Percentiles rank a stretch among this genome's conserved stretches.
Evolutionary conservation across 2,888 invertebrate species (phyloP).

Genomic region (Volucella inflata): DNA sequence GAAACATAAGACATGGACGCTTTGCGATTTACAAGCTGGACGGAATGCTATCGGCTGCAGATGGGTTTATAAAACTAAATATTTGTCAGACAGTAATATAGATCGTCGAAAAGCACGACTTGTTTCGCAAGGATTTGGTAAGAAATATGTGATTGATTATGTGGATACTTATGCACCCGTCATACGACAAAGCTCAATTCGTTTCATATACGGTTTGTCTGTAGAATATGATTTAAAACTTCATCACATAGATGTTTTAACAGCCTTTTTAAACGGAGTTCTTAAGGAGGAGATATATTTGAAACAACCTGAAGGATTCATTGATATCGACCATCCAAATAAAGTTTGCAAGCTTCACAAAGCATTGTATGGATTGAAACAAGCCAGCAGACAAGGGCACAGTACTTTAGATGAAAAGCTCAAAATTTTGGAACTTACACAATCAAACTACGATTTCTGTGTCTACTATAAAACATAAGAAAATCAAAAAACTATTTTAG

Average conservation of each 20-base stretch:
- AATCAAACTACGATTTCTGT: conserved; percentile 24
- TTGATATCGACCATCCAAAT: neutral
- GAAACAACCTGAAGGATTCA: conserved; percentile 40
- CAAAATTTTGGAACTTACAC: neutral
- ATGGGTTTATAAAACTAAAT: conserved; percentile 39
- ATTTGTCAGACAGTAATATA: conserved; percentile 11
- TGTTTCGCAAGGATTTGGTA: conserved; percentile 32
- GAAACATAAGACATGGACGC: conserved; percentile 71
- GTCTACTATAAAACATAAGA: conserved; percentile 23
- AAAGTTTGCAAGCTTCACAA: no score
- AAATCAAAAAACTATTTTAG: no score
- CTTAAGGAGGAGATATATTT: conserved; percentile 11
- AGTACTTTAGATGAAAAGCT: conserved; percentile 22
- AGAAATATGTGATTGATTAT: conserved; percentile 37
- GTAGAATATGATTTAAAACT: conserved; percentile 52
- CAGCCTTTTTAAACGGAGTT: conserved; percentile 49
- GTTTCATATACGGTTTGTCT: conserved; percentile 52
- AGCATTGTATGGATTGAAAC: conserved; percentile 34
- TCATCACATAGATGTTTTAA: conserved; percentile 56
- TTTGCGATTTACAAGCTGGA: conserved; percentile 45
- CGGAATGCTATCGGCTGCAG: conserved; percentile 34
- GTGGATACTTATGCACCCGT: conserved; percentile 30
- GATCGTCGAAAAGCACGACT: conserved; percentile 39
- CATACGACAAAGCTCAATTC: conserved; percentile 42
- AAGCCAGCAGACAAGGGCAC: conserved; percentile 26